These are phyloP conservation scores for Mythimna albipuncta DNA, from an alignment of 2,888 invertebrate genomes.

Conservation along the genomic window DNA sequence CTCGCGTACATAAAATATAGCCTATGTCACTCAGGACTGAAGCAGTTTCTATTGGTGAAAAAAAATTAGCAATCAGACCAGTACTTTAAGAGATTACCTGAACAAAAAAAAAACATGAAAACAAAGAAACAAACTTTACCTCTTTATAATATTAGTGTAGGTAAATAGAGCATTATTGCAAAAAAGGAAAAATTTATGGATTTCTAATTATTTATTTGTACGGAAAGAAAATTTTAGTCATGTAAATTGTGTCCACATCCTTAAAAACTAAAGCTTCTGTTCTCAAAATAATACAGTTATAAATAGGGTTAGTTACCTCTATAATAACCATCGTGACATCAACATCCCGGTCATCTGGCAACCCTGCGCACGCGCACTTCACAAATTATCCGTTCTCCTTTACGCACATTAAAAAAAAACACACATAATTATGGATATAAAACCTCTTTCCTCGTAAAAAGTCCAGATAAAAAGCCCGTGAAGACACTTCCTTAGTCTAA, in stretches of 20 bases:
- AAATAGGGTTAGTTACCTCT: slow-evolving; percentile 8
- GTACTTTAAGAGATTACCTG: too few species aligned
- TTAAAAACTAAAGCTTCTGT: background rate
- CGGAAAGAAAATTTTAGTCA: background rate
- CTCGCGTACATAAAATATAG: too few species aligned
- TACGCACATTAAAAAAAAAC: slow-evolving; percentile 79
- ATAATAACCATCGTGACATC: slow-evolving; percentile 43
- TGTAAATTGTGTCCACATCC: slow-evolving; percentile 1
- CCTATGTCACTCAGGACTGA: too few species aligned
- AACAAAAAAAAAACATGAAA: too few species aligned
- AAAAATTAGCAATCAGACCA: too few species aligned
- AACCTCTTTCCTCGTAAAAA: slow-evolving; percentile 87
- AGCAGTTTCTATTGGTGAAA: too few species aligned
- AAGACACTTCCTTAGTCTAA: slow-evolving; percentile 85
- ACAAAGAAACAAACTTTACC: too few species aligned
- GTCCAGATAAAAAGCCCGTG: slow-evolving; percentile 86
- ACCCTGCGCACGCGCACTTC: slow-evolving; percentile 69
- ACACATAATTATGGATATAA: slow-evolving; percentile 89
- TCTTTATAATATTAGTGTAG: too few species aligned
- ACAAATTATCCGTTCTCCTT: slow-evolving; percentile 82
- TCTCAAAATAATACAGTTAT: slow-evolving; percentile 28
- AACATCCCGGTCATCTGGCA: slow-evolving; percentile 57
- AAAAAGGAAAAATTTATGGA: background rate
- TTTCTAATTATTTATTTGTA: background rate
- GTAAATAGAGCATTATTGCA: too few species aligned